Conservation (phyloP, 2,113 vertebrate species). For the Erinaceus europaeus region DNA sequence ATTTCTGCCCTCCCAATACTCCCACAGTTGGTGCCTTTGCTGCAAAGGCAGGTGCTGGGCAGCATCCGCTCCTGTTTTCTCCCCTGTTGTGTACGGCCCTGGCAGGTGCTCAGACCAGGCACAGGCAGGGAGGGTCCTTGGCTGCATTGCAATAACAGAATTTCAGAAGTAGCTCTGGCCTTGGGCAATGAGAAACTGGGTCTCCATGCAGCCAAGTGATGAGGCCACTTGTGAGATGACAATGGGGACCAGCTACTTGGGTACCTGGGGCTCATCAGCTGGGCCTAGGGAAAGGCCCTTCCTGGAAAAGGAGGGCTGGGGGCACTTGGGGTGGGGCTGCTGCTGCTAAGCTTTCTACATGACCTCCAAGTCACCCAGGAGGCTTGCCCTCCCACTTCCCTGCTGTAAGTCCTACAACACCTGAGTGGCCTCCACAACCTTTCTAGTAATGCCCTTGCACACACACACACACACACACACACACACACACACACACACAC, state of each 20-base stretch:
- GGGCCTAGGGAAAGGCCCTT: neutral
- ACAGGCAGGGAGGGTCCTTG: neutral
- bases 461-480: no score
- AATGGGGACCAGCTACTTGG: neutral
- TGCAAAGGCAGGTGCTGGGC: neutral
- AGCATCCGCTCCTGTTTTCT: neutral
- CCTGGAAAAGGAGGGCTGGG: fast-evolving
- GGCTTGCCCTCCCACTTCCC: neutral
- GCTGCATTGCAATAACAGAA: neutral
- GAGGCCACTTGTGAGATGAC: neutral
- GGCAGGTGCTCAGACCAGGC: neutral
- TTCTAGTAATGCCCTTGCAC: no score
- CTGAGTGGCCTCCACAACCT: fast-evolving
- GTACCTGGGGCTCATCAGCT: neutral
- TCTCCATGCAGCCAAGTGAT: no score
- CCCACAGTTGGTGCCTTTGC: neutral
- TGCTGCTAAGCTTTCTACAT: neutral
- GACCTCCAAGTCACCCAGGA: neutral
- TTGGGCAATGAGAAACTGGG: constrained; percentile 56
- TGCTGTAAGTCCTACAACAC: fast-evolving
- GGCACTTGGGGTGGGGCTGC: neutral
- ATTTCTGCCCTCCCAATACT: neutral
- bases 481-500: no score
- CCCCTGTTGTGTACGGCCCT: neutral
- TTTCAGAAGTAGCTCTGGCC: neutral